phyloP scores from a whole-genome alignment of 2,113 vertebrate species.

The Pungitius pungitius region DNA sequence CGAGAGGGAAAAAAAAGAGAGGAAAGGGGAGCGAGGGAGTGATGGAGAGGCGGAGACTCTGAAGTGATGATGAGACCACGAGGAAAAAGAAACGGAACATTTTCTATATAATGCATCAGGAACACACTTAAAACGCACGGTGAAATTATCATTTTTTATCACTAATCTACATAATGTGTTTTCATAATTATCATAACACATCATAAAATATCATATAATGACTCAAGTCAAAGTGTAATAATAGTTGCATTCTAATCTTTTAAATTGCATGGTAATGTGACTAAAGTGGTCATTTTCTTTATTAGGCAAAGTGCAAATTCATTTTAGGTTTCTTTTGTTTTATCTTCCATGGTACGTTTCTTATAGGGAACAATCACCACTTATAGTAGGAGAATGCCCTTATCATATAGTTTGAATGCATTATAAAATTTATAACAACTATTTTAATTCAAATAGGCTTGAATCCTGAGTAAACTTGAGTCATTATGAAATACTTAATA shows the following conservation, averaged over 20 bases:
- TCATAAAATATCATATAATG: not conserved
- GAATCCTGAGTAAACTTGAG: not conserved
- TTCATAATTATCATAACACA: not conserved
- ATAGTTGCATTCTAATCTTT: not conserved
- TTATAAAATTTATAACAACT: not conserved
- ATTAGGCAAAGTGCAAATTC: not conserved
- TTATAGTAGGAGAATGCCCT: not conserved
- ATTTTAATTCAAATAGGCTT: not conserved
- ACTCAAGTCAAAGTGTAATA: not conserved
- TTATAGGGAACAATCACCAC: not conserved
- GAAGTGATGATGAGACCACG: constrained; percentile 44
- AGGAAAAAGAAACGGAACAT: constrained; percentile 36
- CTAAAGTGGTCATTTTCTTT: not conserved
- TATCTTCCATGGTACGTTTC: not conserved
- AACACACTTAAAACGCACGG: not conserved
- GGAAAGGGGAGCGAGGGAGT: constrained; percentile 32
- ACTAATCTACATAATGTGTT: not conserved
- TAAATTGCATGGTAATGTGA: not conserved
- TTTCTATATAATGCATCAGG: not conserved
- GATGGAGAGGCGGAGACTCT: constrained; percentile 45
- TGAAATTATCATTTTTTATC: not conserved
- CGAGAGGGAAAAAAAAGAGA: constrained; percentile 42
- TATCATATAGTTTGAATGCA: not conserved
- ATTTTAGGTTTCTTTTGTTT: not conserved
- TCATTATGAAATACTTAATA: not conserved